Evolutionary conservation across 2,888 invertebrate genomes (phyloP), one percentile per base, ranked within the genome.

Genomic region (Drosophila subsilvestris): DNA sequence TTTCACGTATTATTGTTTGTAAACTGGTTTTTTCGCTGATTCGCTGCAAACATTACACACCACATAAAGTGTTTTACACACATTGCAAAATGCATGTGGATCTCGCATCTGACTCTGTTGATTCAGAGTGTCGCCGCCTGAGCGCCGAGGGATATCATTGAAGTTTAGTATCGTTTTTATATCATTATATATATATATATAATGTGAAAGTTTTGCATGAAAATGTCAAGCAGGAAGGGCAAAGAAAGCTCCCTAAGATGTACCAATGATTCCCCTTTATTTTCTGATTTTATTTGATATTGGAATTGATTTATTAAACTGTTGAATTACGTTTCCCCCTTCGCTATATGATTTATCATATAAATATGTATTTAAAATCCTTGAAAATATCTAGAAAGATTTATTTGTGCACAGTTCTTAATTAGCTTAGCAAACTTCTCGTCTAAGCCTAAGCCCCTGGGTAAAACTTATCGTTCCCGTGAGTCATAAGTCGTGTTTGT

Each of bases 1-100:
- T 69, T 61, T 63, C 53, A 25, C 60, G 51, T 48, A 27, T 6
- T 37, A 14, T 49, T 73, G 20, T 55, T 55, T 73, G 54, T 55
- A 58, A 65, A 65, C 74, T 51, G 74, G 66, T 72, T 72, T 65
- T 43, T 4, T 29, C 43, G 25, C 25, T 22, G 37, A 58, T 37
- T 50, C 17, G 42, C 29, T 42, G 58, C 58, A 71, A 71, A 71
- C 51, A 70, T 57, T 63, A 57, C 56, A 48, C 20, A 63, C 51
- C 22, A 57, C 56, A 44, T 20, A 71, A 53, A 29, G 47, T 65
- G 65, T 43, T 53, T 32, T 32, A 32, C 32, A 32, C 32, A 32
- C 12, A 32, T 32, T 29, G 37, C 42, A 65, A 49, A 29, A 29
- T 67, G 45, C 44, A 47, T 42, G 18, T 5, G 37, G 25, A 18